Evolutionary conservation across 2,113 vertebrate genomes (phyloP).

Genomic region (Tiliqua scincoides): DNA sequence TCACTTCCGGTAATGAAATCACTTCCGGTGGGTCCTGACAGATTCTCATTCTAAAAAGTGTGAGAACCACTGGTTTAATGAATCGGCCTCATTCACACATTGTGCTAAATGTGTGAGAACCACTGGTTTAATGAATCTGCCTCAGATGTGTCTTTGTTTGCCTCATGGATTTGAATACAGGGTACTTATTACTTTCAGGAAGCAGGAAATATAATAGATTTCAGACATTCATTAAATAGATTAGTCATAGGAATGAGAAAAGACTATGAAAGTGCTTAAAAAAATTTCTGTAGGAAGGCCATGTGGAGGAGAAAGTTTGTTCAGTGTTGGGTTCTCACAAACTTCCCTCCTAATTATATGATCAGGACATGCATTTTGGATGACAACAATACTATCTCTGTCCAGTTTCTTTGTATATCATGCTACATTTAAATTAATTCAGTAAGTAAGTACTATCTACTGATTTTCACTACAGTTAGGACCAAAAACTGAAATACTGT

Average conservation of each 20-base stretch:
- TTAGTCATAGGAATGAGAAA: background rate
- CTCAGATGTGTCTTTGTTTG: background rate
- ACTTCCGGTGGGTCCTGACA: too few species aligned
- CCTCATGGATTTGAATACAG: background rate
- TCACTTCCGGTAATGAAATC: too few species aligned
- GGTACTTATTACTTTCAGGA: background rate
- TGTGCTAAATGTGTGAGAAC: too few species aligned
- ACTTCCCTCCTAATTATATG: background rate
- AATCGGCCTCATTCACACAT: too few species aligned
- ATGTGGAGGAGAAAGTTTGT: background rate
- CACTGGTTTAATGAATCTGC: too few species aligned
- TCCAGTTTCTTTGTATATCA: background rate
- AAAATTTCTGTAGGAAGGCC: background rate
- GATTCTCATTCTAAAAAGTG: too few species aligned
- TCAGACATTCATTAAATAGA: background rate
- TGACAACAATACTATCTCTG: background rate
- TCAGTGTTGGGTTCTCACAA: background rate
- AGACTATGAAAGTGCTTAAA: background rate
- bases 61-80: too few species aligned
- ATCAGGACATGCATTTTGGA: background rate
- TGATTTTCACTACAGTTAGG: background rate
- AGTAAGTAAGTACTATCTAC: background rate
- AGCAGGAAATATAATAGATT: background rate
- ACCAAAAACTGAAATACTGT: background rate
- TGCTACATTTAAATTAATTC: background rate